These are phyloP conservation scores for Coccyzus lansbergi DNA, from an alignment of 2,797 vertebrate genomes.

Conservation along the genomic window DNA sequence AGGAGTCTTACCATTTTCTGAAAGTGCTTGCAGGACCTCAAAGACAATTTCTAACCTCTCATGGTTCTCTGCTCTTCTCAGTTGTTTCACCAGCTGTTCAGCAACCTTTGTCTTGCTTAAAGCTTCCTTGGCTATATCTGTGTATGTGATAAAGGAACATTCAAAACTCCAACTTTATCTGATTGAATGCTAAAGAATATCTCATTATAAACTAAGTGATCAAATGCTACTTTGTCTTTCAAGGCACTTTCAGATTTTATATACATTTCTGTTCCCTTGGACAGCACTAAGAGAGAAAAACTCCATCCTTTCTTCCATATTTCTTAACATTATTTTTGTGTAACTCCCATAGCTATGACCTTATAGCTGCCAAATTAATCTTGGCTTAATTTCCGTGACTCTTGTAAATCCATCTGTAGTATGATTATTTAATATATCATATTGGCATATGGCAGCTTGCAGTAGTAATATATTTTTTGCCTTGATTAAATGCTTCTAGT, in stretches of 20 bases:
- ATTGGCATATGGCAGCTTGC: not conserved
- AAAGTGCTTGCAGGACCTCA: conserved; percentile 86
- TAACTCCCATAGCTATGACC: not conserved
- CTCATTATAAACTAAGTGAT: not conserved
- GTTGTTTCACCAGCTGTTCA: conserved; percentile 82
- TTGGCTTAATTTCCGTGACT: not conserved
- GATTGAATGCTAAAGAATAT: not conserved
- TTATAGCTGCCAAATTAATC: not conserved
- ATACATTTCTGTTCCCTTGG: not conserved
- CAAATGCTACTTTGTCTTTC: not conserved
- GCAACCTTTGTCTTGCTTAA: conserved; percentile 82
- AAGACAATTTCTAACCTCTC: conserved; percentile 88
- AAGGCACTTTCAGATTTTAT: not conserved
- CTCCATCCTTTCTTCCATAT: rapidly evolving
- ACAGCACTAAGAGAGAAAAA: not conserved
- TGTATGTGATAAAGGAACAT: not conserved
- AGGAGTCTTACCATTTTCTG: conserved; percentile 85
- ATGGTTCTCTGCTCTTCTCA: conserved; percentile 84
- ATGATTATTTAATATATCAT: not conserved
- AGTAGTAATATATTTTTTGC: not conserved
- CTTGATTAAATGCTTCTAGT: not conserved
- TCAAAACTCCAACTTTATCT: too few relatives aligned
- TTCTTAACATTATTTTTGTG: not conserved
- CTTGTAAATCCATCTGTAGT: not conserved
- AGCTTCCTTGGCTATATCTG: conserved; percentile 86